Evolutionary conservation across 2,797 vertebrate species (phyloP), one percentile per base, ranked within the genome.

Genomic region (Poecilia wingei): DNA sequence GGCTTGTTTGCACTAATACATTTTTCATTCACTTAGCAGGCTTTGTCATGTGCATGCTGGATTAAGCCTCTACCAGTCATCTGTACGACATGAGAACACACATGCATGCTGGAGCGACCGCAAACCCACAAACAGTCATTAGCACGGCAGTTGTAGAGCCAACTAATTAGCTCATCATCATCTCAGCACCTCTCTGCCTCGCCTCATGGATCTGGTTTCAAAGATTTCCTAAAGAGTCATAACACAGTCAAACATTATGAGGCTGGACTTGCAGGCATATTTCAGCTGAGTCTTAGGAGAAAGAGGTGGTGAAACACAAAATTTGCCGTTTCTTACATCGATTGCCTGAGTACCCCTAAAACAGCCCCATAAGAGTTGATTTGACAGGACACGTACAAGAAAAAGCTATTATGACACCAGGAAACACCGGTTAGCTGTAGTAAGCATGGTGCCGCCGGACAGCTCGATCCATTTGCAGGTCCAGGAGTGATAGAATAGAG

Each of bases 331-430:
- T 90, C 78, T 80, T 83, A 72, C 72, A 87, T 87, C 49, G 66
- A 84, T 86, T 89, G 75, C 81, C 85, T 82, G 82, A 84, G 88
- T 75, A 78, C 83, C 81, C 77, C 91, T 89, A 82, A 94, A 95
- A 94, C 91, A 94, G 87, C 91, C 85, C 74, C 78, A 78, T 64
- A 77, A 86, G 88, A 92, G 86, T 90, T 95, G 92, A 95, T 92
- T 92, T 93, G 93, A 95, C 92, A 90, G 91, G 91, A 91, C 92
- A 90, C 79, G 77, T 92, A 95, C 94, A 94, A 90, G 90, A 79
- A 93, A 95, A 95, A 93, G 91, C 92, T 92, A 93, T 94, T 94
- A 94, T 89, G 90, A 92, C 77, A 75, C 83, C 83, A 83, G 80
- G 85, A 87, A 84, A 84, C 79, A 89, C 87, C 88, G 90, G 90